Evolutionary conservation across 2,888 invertebrate species (phyloP).

Genomic region (Chrysodeixis includens): DNA sequence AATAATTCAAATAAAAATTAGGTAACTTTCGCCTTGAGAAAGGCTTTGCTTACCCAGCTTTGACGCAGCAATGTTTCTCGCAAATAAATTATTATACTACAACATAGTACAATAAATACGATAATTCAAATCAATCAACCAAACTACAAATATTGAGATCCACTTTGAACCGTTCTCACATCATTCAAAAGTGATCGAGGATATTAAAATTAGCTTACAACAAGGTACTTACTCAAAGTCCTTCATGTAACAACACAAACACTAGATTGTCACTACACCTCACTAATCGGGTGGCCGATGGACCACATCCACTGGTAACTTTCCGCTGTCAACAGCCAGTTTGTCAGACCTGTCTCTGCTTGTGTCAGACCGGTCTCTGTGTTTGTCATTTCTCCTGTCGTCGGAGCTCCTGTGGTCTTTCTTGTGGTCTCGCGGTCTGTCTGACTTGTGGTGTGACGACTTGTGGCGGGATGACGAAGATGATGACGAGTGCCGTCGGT

Average conservation of each 20-base stretch:
- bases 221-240: conserved; percentile 51
- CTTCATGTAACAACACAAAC: conserved; percentile 54
- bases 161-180: conserved; percentile 23
- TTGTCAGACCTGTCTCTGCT: conserved; percentile 59
- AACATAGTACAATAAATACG: conserved; percentile 47
- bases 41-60: conserved; percentile 10
- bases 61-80: conserved; percentile 22
- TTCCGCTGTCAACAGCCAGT: conserved; percentile 63
- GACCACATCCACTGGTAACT: conserved; percentile 72
- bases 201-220: conserved; percentile 34
- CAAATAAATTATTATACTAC: conserved; percentile 41
- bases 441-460: conserved; percentile 72
- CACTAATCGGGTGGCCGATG: conserved; percentile 80
- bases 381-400: conserved; percentile 71
- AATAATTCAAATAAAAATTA: conserved; percentile 22
- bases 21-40: conserved; percentile 13
- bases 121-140: conserved; percentile 34
- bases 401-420: conserved; percentile 74
- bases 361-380: conserved; percentile 59
- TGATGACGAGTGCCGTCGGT: conserved; percentile 78
- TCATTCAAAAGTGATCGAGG: conserved; percentile 44
- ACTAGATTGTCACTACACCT: conserved; percentile 39
- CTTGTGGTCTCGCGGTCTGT: conserved; percentile 71
- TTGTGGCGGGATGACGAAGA: conserved; percentile 81
- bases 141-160: conserved; percentile 55